A percentile compares a stretch with the other conserved stretches of the same genome.
Evolutionary conservation across 1,140 invertebrate species (phyloP).

Genomic region (Drosophila teissieri): DNA sequence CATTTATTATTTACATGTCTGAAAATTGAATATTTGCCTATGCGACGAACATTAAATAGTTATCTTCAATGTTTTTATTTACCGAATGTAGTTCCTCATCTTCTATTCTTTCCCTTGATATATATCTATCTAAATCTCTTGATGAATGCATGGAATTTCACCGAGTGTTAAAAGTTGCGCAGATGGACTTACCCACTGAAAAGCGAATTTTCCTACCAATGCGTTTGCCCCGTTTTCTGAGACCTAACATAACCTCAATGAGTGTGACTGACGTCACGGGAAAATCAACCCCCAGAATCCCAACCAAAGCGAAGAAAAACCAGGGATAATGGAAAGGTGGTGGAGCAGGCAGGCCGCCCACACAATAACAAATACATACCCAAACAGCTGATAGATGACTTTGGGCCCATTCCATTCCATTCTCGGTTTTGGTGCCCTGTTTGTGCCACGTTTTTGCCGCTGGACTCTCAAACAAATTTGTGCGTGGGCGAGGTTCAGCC

Average conservation of each 20-base stretch:
- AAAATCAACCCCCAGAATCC: constrained; percentile 34
- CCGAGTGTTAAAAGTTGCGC: not conserved
- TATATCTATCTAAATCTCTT: too few relatives aligned
- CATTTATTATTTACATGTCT: not conserved
- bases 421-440: not conserved
- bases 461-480: constrained; percentile 43
- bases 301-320: not conserved
- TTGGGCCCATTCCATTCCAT: too few relatives aligned
- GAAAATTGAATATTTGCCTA: not conserved
- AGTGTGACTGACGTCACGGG: constrained; percentile 36
- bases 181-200: constrained; percentile 10
- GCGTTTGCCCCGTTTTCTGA: not conserved
- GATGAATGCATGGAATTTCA: too few relatives aligned
- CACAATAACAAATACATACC: constrained; percentile 13
- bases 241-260: constrained; percentile 35
- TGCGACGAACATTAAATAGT: not conserved
- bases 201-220: constrained; percentile 4
- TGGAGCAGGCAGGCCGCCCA: constrained; percentile 5
- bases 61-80: not conserved
- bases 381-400: constrained; percentile 26
- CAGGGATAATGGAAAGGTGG: not conserved
- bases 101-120: too few relatives aligned
- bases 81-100: too few relatives aligned
- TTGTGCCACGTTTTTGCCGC: not conserved
- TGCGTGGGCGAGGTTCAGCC: constrained; percentile 62